A percentile compares a stretch with the other conserved stretches of the same genome.
Evolutionary conservation across 2,888 invertebrate genomes (phyloP).

Genomic region (Aphidius colemani): DNA sequence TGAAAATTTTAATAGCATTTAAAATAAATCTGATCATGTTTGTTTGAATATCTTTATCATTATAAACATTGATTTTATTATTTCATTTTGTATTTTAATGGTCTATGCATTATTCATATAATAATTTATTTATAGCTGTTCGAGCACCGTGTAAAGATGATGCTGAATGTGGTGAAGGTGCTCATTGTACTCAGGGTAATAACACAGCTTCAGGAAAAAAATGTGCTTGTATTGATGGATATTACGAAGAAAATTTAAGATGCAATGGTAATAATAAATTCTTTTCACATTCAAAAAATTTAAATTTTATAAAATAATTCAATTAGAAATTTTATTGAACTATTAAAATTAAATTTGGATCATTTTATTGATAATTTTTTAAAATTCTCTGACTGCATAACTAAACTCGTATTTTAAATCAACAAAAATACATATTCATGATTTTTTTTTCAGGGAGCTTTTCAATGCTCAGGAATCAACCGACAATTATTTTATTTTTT

Average conservation of each 20-base stretch:
- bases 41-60: no score
- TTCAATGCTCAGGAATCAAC: background rate
- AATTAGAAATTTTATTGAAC: background rate
- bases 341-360: background rate
- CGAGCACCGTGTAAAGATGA: conserved; percentile 67
- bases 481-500: conserved; percentile 1
- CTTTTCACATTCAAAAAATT: no score
- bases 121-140: conserved; percentile 58
- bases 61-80: no score
- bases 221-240: conserved; percentile 63
- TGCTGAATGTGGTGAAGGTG: conserved; percentile 69
- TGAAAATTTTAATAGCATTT: no score
- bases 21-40: no score
- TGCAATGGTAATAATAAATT: conserved; percentile 65
- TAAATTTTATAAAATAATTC: background rate
- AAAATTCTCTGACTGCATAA: no score
- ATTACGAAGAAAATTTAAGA: conserved; percentile 66
- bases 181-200: conserved; percentile 63
- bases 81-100: no score
- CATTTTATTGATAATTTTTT: no score
- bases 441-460: background rate
- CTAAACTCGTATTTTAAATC: no score
- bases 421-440: background rate
- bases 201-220: conserved; percentile 45
- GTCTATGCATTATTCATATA: no score